Evolutionary conservation across 2,888 invertebrate genomes (phyloP).

Genomic region (Eupeodes latifasciatus): DNA sequence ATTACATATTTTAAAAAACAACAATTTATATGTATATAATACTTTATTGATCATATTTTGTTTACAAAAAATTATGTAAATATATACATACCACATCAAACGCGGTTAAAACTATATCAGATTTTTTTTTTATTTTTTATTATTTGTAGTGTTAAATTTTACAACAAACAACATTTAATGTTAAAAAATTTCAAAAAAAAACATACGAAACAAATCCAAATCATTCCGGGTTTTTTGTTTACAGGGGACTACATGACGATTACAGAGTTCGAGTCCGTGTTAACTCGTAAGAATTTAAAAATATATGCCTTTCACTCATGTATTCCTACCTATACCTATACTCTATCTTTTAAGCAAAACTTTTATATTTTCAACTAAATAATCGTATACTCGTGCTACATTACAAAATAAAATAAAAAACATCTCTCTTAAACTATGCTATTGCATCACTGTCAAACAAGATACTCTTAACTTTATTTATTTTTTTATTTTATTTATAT

Average conservation of each 20-base stretch:
- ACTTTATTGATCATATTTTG: slow-evolving; percentile 20
- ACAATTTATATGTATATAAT: slow-evolving; percentile 40
- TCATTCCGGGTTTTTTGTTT: slow-evolving; percentile 84
- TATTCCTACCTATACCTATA: slow-evolving; percentile 37
- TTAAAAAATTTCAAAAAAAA: slow-evolving; percentile 68
- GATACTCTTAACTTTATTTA: slow-evolving; percentile 43
- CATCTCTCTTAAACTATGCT: slow-evolving; percentile 66
- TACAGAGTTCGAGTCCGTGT: slow-evolving; percentile 94
- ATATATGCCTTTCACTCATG: slow-evolving; percentile 79
- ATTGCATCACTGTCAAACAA: slow-evolving; percentile 73
- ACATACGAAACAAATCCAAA: slow-evolving; percentile 80
- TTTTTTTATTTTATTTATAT: slow-evolving; percentile 45
- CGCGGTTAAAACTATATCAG: slow-evolving; percentile 46
- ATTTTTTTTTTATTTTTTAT: slow-evolving; percentile 25
- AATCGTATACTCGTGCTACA: slow-evolving; percentile 71
- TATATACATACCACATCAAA: slow-evolving; percentile 40
- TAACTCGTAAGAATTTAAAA: slow-evolving; percentile 89
- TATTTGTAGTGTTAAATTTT: slow-evolving; percentile 55
- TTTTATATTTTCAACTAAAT: slow-evolving; percentile 63
- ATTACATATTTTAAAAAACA: slow-evolving; percentile 18
- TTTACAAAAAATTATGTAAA: slow-evolving; percentile 29
- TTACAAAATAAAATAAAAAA: slow-evolving; percentile 52
- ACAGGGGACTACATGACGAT: slow-evolving; percentile 89
- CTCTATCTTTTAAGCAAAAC: slow-evolving; percentile 72
- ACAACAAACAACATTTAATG: slow-evolving; percentile 71